Conservation (phyloP, 2,113 vertebrate species). For the Calypte anna region DNA sequence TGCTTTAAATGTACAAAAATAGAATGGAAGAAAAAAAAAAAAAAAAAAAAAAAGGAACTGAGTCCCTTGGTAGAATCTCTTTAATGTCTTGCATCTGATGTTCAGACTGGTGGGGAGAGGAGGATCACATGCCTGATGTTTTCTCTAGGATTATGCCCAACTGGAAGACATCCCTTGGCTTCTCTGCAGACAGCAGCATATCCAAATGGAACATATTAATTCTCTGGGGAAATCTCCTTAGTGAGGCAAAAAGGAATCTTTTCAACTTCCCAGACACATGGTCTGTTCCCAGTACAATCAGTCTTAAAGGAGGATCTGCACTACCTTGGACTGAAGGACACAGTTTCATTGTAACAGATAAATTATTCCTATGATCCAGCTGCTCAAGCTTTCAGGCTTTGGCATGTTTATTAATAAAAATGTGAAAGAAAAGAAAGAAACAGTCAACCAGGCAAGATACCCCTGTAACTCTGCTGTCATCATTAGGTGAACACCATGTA, state of each 20-base stretch:
- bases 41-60: slow-evolving; percentile 11
- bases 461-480: slow-evolving; percentile 29
- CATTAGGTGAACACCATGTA: not conserved
- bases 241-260: slow-evolving; percentile 8
- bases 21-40: slow-evolving; percentile 1
- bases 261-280: slow-evolving; percentile 24
- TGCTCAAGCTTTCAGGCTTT: slow-evolving; percentile 11
- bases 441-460: not conserved
- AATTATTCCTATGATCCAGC: not conserved
- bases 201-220: slow-evolving; percentile 62
- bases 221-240: slow-evolving; percentile 34
- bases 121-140: slow-evolving; percentile 59
- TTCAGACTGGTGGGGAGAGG: slow-evolving; percentile 38
- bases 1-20: slow-evolving; percentile 54
- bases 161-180: slow-evolving; percentile 53
- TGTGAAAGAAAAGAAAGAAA: slow-evolving; percentile 17
- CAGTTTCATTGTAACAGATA: not conserved
- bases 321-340: not conserved
- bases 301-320: not conserved
- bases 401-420: slow-evolving; percentile 41
- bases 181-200: slow-evolving; percentile 35
- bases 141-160: slow-evolving; percentile 59
- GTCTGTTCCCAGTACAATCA: not conserved
- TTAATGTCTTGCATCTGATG: slow-evolving; percentile 66
- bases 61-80: slow-evolving; percentile 51